These are phyloP conservation scores for Dryadula phaetusa DNA, from an alignment of 2,888 invertebrate genomes.

Conservation along the genomic window DNA sequence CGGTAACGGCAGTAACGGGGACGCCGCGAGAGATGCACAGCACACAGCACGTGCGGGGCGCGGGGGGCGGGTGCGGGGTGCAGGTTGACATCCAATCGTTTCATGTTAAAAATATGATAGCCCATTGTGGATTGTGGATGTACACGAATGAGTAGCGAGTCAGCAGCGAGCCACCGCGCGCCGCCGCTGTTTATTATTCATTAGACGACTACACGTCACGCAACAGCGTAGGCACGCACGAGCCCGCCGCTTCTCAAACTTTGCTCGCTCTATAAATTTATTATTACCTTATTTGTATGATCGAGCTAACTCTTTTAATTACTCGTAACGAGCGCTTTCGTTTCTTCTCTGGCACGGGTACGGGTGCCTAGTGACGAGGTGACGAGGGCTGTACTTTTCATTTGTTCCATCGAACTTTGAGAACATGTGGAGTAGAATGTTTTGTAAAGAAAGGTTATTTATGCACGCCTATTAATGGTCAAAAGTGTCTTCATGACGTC, in stretches of 20 bases:
- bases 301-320: constrained; percentile 33
- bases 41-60: constrained; percentile 58
- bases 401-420: constrained; percentile 30
- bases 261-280: constrained; percentile 58
- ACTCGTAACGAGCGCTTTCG: constrained; percentile 17
- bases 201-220: constrained; percentile 80
- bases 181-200: constrained; percentile 81
- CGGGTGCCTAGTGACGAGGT: constrained; percentile 2
- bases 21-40: constrained; percentile 48
- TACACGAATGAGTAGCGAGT: constrained; percentile 80
- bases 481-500: constrained; percentile 73
- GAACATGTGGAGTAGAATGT: constrained; percentile 26
- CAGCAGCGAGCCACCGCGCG: constrained; percentile 58
- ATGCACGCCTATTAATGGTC: constrained; percentile 75
- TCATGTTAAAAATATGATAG: constrained; percentile 74
- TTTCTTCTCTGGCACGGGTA: constrained; percentile 19
- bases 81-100: constrained; percentile 69
- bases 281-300: constrained; percentile 50
- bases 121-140: constrained; percentile 76
- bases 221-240: constrained; percentile 76
- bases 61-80: constrained; percentile 63
- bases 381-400: background rate
- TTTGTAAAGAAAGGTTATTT: constrained; percentile 62
- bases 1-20: too few species aligned
- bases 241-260: constrained; percentile 74